A percentile compares a stretch with the other conserved stretches of the same genome.
Evolutionary conservation across 2,797 vertebrate genomes (phyloP).

Genomic region (Arnoldichthys spilopterus): DNA sequence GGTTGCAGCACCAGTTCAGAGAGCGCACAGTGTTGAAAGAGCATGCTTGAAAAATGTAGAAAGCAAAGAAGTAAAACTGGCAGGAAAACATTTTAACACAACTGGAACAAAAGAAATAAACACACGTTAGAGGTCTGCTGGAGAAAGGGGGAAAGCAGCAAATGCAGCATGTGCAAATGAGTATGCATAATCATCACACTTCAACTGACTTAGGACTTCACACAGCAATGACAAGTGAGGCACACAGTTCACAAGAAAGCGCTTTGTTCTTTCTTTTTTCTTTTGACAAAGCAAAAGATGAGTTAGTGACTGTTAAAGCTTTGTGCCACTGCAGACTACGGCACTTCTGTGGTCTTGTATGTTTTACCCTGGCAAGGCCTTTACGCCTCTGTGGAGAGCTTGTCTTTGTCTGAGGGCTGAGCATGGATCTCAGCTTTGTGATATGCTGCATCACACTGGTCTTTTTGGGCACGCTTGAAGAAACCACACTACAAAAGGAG

Average conservation of each 20-base stretch:
- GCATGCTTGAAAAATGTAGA: slow-evolving; percentile 65
- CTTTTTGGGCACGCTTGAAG: slow-evolving; percentile 98
- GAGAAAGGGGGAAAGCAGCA: slow-evolving; percentile 25
- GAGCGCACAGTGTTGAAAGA: slow-evolving; percentile 30
- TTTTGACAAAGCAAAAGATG: slow-evolving; percentile 59
- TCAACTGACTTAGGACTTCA: slow-evolving; percentile 21
- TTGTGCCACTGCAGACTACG: slow-evolving; percentile 71
- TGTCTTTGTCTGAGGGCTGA: slow-evolving; percentile 99
- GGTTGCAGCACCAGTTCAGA: slow-evolving; percentile 19
- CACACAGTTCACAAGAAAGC: slow-evolving; percentile 41
- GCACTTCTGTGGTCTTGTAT: slow-evolving; percentile 66
- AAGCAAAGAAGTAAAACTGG: slow-evolving; percentile 44
- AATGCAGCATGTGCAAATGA: not conserved
- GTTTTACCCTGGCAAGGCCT: slow-evolving; percentile 88
- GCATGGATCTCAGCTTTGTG: slow-evolving; percentile 99
- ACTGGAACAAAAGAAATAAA: slow-evolving; percentile 53
- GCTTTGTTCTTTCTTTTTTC: slow-evolving; percentile 44
- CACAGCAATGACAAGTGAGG: slow-evolving; percentile 20
- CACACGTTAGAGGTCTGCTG: slow-evolving; percentile 15
- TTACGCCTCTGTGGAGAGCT: slow-evolving; percentile 96
- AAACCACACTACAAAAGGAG: slow-evolving; percentile 97
- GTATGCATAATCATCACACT: slow-evolving; percentile 25
- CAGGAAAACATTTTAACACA: slow-evolving; percentile 53
- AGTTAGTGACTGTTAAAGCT: slow-evolving; percentile 68
- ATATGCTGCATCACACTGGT: slow-evolving; percentile 92